phyloP scores from a whole-genome alignment of 2,888 invertebrate genomes.

The Drosophila histrio region DNA sequence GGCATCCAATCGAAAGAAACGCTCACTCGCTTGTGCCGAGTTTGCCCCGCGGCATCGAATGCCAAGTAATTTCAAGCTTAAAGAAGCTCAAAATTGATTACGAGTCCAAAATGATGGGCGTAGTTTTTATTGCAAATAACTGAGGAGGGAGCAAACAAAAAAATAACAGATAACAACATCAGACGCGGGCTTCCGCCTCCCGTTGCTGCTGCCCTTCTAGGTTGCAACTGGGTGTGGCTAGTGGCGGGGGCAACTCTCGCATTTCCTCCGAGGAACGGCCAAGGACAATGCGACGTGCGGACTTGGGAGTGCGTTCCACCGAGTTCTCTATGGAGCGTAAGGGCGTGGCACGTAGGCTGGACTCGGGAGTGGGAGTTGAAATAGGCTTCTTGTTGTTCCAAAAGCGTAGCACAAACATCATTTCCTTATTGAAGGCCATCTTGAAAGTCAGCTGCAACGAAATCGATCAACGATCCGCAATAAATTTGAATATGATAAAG shows the following conservation, averaged over 20 bases:
- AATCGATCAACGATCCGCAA: too few species aligned
- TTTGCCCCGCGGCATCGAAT: slow-evolving; percentile 46
- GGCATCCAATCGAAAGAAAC: slow-evolving; percentile 8
- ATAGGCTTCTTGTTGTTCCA: slow-evolving; percentile 81
- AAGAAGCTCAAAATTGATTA: slow-evolving; percentile 70
- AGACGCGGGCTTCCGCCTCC: slow-evolving; percentile 35
- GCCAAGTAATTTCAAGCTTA: slow-evolving; percentile 75
- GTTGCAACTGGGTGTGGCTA: neutral
- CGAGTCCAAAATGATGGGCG: slow-evolving; percentile 34
- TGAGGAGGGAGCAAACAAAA: slow-evolving; percentile 8
- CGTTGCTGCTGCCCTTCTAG: neutral
- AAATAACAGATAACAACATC: slow-evolving; percentile 14
- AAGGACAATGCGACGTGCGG: slow-evolving; percentile 52
- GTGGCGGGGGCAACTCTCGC: slow-evolving; percentile 51
- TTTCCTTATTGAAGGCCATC: slow-evolving; percentile 68
- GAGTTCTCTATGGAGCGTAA: slow-evolving; percentile 66
- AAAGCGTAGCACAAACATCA: slow-evolving; percentile 72
- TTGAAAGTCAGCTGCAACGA: slow-evolving; percentile 67
- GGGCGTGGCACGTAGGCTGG: slow-evolving; percentile 68
- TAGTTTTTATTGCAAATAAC: slow-evolving; percentile 37
- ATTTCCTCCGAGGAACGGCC: slow-evolving; percentile 66
- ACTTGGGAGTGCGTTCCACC: slow-evolving; percentile 64
- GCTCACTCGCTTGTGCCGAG: neutral
- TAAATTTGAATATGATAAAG: too few species aligned
- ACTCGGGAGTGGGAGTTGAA: slow-evolving; percentile 51